Evolutionary conservation across 1,140 invertebrate genomes (phyloP).

Genomic region (Eufriesea mexicana): DNA sequence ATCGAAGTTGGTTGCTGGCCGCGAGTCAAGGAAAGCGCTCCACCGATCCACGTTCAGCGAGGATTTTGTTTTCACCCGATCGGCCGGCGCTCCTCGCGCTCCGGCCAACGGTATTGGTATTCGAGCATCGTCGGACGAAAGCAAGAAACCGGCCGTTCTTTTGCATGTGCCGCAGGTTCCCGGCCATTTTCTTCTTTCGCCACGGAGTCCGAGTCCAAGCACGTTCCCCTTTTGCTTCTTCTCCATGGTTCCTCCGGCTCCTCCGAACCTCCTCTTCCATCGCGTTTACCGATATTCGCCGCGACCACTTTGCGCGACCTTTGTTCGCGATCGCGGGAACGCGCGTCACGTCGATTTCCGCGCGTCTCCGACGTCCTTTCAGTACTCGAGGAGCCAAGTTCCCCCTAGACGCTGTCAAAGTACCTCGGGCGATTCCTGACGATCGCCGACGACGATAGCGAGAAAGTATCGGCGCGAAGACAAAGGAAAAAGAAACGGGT

Average conservation of each 20-base stretch:
- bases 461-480: background rate
- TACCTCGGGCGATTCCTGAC: background rate
- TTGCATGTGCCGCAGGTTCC: slow-evolving; percentile 14
- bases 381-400: no score
- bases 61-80: slow-evolving; percentile 57
- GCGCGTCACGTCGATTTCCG: no score
- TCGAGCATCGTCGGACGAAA: slow-evolving; percentile 56
- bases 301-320: no score
- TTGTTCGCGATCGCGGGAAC: no score
- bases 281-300: no score
- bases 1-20: slow-evolving; percentile 56
- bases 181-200: slow-evolving; percentile 45
- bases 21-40: slow-evolving; percentile 51
- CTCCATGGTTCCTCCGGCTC: background rate
- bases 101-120: slow-evolving; percentile 51
- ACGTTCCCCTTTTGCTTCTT: slow-evolving; percentile 22
- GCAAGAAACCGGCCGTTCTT: slow-evolving; percentile 42
- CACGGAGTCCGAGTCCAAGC: slow-evolving; percentile 15
- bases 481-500: background rate
- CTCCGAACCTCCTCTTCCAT: no score
- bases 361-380: no score
- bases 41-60: background rate
- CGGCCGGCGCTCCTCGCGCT: background rate
- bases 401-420: no score
- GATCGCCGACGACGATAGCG: background rate